Base-by-base conservation (phyloP, 2,113 vertebrate species). In the Phylloscopus trochiloides region DNA sequence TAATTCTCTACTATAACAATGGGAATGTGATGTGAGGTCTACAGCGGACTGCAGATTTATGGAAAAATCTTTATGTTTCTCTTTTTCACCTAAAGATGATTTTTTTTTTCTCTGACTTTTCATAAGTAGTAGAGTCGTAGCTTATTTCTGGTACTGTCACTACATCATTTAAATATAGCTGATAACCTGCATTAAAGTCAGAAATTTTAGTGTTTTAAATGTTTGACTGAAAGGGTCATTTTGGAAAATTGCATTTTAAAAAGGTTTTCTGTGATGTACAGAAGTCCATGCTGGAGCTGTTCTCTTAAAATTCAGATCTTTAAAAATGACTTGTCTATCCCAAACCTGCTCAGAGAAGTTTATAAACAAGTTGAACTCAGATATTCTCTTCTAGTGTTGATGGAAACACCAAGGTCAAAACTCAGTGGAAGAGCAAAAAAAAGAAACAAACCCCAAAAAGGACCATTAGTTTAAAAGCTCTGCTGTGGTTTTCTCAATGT, bases 331-430 rank as follows among this genome's bases (percentile, higher is more conserved):
- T 61, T 72, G 3, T 91, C 15, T 92, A 29, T 55, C 19, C 5
- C 17, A 82, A 76, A 52, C 3, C 42, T 90, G 6, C 25, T 79
- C 36, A 57, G 31, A 92, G 17, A 79, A 42, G 21, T 78, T 88
- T 84, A 34, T 62, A 81, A 74, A 55, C 16, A 88, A 14, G 22
- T 31, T 61, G 42, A 91, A 87, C 19, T 58, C 25, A 47, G 20
- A 13, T 80, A 76, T 47, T 93, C 8, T 58, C 54, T 68, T 84
- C 17, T 1, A 26, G 7, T 38, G 5, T 80, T 93, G 26, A 57
- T 17, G 72, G 65, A 94, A 88, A 67, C 21, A 85, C 5, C 51
- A 91, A 92, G 73, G 86, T 89, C 76, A 94, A 59, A 89, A 91
- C 82, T 70, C 72, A 86, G 18, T 48, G 19, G 55, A 77, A 87